Evolutionary conservation across 2,797 vertebrate species (phyloP).

Genomic region (Chiroxiphia lanceolata): DNA sequence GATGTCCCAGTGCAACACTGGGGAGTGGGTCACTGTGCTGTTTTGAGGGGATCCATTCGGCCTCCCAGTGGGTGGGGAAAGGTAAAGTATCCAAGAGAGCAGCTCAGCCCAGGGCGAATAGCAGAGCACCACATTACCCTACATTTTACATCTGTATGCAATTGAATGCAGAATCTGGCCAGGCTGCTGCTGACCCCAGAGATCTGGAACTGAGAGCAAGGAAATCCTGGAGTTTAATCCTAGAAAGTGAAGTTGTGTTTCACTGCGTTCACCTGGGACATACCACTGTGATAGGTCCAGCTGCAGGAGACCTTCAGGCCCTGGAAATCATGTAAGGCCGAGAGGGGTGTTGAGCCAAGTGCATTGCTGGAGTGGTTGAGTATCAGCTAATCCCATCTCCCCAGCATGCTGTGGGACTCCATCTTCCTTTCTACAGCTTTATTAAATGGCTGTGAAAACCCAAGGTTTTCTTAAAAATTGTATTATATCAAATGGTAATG

Average conservation of each 20-base stretch:
- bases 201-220: conserved; percentile 23
- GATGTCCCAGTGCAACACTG: neutral
- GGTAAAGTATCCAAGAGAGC: neutral
- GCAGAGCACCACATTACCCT: neutral
- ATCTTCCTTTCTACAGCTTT: neutral
- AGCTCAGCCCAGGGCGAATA: neutral
- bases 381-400: neutral
- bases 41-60: neutral
- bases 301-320: conserved; percentile 28
- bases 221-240: conserved; percentile 56
- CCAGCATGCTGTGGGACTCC: neutral
- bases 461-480: neutral
- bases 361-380: neutral
- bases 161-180: conserved; percentile 40
- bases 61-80: neutral
- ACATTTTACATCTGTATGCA: conserved; percentile 29
- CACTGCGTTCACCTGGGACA: neutral
- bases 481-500: neutral
- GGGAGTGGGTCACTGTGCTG: neutral
- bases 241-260: conserved; percentile 50
- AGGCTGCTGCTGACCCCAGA: conserved; percentile 10
- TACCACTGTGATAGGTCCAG: neutral
- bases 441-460: neutral
- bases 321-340: neutral
- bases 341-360: neutral